Evolutionary conservation across 1,140 invertebrate species (phyloP).

Genomic region (Apolygus lucorum): DNA sequence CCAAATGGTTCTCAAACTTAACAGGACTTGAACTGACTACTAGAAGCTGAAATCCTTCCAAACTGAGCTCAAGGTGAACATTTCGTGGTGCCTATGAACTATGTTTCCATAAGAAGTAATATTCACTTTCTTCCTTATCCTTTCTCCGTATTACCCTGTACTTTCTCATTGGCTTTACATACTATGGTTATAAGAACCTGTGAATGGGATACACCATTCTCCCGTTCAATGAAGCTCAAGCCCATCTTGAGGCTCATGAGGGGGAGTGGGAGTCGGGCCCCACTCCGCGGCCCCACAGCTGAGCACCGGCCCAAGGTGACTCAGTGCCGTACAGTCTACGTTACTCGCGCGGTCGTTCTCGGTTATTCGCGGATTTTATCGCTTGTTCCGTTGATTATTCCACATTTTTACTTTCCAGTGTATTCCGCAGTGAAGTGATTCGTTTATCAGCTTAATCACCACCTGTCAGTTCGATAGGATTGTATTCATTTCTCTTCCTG

Average conservation of each 20-base stretch:
- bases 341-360: background rate
- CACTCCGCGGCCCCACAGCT: background rate
- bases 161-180: background rate
- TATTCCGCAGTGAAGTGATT: background rate
- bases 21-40: too few relatives aligned
- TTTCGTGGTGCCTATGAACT: too few relatives aligned
- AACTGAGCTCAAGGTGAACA: too few relatives aligned
- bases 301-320: background rate
- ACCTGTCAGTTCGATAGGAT: background rate
- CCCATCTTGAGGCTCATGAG: too few relatives aligned
- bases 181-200: background rate
- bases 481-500: background rate
- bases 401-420: background rate
- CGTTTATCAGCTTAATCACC: background rate
- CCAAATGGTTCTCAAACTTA: too few relatives aligned
- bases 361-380: background rate
- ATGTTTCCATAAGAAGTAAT: background rate
- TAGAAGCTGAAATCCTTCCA: too few relatives aligned
- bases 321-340: background rate
- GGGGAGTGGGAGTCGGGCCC: background rate
- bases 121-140: background rate
- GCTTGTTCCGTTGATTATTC: background rate
- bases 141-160: background rate
- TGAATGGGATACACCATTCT: background rate
- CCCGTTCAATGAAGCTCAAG: too few relatives aligned